Percentiles rank a stretch among this genome's conserved stretches.
phyloP scores from a whole-genome alignment of 2,888 invertebrate genomes.

The Aproaerema taeniolella region DNA sequence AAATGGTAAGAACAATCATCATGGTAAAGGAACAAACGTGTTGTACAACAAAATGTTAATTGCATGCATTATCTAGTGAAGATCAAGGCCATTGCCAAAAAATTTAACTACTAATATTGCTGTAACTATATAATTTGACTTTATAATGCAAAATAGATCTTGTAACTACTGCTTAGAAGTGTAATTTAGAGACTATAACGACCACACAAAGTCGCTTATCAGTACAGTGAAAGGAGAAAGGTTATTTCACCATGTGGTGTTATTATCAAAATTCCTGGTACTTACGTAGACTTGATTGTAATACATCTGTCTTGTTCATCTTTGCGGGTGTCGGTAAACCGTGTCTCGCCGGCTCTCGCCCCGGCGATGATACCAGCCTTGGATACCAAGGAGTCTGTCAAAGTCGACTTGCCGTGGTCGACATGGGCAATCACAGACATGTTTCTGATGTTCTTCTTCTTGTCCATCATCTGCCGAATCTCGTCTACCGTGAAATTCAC shows the following conservation, averaged over 20 bases:
- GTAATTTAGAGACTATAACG: background rate
- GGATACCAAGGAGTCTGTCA: slow-evolving; percentile 99
- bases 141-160: too few relatives aligned
- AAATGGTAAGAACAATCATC: slow-evolving; percentile 78
- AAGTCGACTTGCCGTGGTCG: slow-evolving; percentile 99
- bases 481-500: slow-evolving; percentile 99
- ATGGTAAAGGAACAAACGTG: slow-evolving; percentile 26
- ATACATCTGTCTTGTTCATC: slow-evolving; percentile 99
- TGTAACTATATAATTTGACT: too few relatives aligned
- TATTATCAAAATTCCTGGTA: slow-evolving; percentile 30
- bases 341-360: slow-evolving; percentile 98
- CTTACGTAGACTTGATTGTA: slow-evolving; percentile 99
- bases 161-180: too few relatives aligned
- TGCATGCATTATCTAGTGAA: too few relatives aligned
- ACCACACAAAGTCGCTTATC: background rate
- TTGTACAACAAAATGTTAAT: too few relatives aligned
- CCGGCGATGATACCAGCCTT: slow-evolving; percentile 99
- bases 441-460: slow-evolving; percentile 99
- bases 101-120: too few relatives aligned
- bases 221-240: slow-evolving; percentile 18
- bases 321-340: slow-evolving; percentile 99
- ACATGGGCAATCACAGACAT: slow-evolving; percentile 99
- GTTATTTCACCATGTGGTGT: slow-evolving; percentile 41
- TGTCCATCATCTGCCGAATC: slow-evolving; percentile 99
- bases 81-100: too few relatives aligned